Base-by-base conservation (phyloP, 2,113 vertebrate species). In the Nothocercus julius region DNA sequence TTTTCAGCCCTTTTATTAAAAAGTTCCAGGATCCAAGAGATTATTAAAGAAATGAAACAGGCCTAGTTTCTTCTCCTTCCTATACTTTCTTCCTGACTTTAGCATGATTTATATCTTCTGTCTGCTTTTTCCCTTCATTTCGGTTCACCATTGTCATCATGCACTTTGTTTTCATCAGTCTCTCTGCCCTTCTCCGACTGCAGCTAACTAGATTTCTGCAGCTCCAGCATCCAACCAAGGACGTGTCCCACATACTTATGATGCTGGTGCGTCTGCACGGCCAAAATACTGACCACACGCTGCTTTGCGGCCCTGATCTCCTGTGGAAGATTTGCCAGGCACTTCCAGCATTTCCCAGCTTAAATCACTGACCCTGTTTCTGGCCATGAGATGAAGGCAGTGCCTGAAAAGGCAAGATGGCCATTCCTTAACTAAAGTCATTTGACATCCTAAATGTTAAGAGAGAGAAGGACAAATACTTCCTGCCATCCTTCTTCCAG, bases 121-220 rank as follows among this genome's bases (percentile, higher is more conserved):
- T 81, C 89, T 95, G 90, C 56, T 85, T 78, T 95, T 85, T 70
- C 51, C 72, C 47, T 82, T 85, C 66, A 62, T 83, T 72, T 28
- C 80, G 58, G 42, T 84, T 95, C 82, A 75, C 70, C 59, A 61
- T 66, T 86, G 69, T 68, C 91, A 91, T 78, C 56, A 75, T 27
- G 36, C 42, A 76, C 89, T 95, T 95, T 92, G 72, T 95, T 96
- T 95, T 86, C 79, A 78, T 82, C 88, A 58, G 84, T 81, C 45
- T 91, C 63, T 88, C 62, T 91, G 77, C 62, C 59, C 49, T 94
- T 87, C 74, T 87, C 86, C 83, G 62, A 66, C 72, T 92, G 54
- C 53, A 59, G 81, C 49, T 88, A 96, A 94, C 85, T 77, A 93
- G 90, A 92, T 94, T 95, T 92, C 45, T 91, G 75, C 67, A 77